Conservation (phyloP, 2,113 vertebrate genomes). For the Xenopus borealis region DNA sequence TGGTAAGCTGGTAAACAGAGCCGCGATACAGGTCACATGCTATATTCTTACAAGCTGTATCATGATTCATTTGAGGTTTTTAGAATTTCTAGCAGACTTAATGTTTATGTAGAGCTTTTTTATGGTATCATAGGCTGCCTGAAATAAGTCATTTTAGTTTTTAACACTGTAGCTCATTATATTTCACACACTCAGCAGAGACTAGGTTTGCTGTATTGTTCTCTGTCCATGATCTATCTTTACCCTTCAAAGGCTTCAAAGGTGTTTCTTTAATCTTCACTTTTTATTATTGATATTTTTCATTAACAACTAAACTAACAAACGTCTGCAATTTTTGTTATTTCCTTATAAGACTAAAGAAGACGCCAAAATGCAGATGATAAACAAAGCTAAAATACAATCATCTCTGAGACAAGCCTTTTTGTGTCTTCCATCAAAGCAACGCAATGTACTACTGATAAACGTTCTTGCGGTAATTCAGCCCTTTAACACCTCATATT, state of each 20-base stretch:
- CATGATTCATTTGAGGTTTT: constrained; percentile 24
- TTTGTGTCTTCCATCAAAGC: constrained; percentile 43
- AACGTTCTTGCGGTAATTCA: constrained; percentile 43
- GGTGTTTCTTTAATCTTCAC: constrained; percentile 31
- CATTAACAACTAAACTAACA: constrained; percentile 34
- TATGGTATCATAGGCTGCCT: constrained; percentile 32
- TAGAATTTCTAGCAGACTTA: constrained; percentile 17
- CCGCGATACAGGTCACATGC: no score
- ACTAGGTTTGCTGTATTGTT: constrained; percentile 28
- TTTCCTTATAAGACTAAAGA: constrained; percentile 36
- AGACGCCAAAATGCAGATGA: constrained; percentile 22
- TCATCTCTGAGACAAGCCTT: constrained; percentile 42
- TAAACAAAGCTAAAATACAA: constrained; percentile 45
- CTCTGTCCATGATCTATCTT: constrained; percentile 31
- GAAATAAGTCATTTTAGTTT: constrained; percentile 34
- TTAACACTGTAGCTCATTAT: constrained; percentile 30
- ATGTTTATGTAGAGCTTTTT: constrained; percentile 35
- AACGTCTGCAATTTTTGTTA: constrained; percentile 30
- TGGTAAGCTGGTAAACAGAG: no score
- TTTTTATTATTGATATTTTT: constrained; percentile 45
- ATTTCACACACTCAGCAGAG: constrained; percentile 35
- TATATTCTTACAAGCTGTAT: not conserved
- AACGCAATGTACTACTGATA: constrained; percentile 41
- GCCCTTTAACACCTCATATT: constrained; percentile 44
- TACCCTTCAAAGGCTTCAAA: constrained; percentile 28